Percentiles rank a stretch among this genome's conserved stretches.
These are phyloP conservation scores for Leistus spinibarbis DNA, from an alignment of 2,888 invertebrate genomes.

Conservation along the genomic window DNA sequence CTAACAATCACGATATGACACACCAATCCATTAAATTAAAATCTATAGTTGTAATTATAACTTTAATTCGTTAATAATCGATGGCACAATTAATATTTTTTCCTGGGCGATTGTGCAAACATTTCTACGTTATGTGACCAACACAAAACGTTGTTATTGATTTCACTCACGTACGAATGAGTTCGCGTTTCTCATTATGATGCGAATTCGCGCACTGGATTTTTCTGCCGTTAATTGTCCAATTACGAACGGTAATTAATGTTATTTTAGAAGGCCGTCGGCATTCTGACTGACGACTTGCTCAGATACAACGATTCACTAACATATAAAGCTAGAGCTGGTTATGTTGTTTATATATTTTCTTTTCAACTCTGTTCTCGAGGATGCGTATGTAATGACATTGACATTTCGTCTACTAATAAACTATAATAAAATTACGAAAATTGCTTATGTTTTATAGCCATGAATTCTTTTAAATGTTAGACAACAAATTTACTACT, in stretches of 20 bases:
- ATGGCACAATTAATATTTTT: not conserved
- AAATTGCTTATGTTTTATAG: too few species aligned
- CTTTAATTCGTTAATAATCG: not conserved
- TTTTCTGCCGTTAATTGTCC: slow-evolving; percentile 36
- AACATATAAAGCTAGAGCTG: slow-evolving; percentile 12
- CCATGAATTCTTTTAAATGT: too few species aligned
- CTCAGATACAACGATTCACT: not conserved
- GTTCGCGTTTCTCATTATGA: slow-evolving; percentile 36
- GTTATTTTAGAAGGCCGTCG: slow-evolving; percentile 37
- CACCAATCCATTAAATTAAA: not conserved
- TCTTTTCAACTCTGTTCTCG: not conserved
- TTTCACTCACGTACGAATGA: slow-evolving; percentile 22
- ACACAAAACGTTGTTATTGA: not conserved
- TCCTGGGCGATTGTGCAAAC: not conserved
- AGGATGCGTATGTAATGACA: not conserved
- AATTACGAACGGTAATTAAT: slow-evolving; percentile 36
- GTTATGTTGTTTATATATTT: not conserved
- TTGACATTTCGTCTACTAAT: not conserved
- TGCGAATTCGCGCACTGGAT: slow-evolving; percentile 31
- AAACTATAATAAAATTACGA: too few species aligned
- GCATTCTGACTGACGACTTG: slow-evolving; percentile 26
- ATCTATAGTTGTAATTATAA: not conserved
- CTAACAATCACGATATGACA: not conserved
- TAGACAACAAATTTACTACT: too few species aligned
- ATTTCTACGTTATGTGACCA: not conserved